A percentile compares a stretch with the other conserved stretches of the same genome.
These are phyloP conservation scores for Oryzias celebensis DNA, from an alignment of 2,113 vertebrate genomes.

Conservation along the genomic window DNA sequence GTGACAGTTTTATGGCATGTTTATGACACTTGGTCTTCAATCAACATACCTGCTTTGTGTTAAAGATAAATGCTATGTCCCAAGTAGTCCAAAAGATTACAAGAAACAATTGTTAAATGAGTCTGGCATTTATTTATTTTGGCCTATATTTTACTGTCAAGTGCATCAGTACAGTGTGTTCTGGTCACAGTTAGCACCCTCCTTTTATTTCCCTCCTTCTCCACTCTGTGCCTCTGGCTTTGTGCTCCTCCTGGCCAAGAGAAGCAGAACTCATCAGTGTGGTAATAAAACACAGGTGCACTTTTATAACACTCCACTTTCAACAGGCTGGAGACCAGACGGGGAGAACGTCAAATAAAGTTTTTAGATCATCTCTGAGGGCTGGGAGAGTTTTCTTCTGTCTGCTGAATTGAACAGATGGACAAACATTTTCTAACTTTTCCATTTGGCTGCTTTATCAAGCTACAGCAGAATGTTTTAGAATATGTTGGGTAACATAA, in stretches of 20 bases:
- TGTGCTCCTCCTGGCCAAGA: constrained; percentile 25
- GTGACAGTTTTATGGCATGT: not conserved
- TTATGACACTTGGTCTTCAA: not conserved
- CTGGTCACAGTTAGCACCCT: not conserved
- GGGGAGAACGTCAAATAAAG: constrained; percentile 10
- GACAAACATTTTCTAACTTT: constrained; percentile 12
- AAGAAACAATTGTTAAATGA: constrained; percentile 1
- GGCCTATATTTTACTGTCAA: not conserved
- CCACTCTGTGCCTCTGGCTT: constrained; percentile 13
- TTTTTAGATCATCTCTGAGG: constrained; percentile 39
- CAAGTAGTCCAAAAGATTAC: not conserved
- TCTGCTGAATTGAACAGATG: constrained; percentile 32
- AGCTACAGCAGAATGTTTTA: not conserved
- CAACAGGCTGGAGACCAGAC: constrained; percentile 39
- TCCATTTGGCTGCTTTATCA: not conserved
- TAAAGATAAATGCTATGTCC: not conserved
- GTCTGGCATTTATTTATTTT: constrained; percentile 2
- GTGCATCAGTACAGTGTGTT: not conserved
- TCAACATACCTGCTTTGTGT: not conserved
- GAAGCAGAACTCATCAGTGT: constrained; percentile 40
- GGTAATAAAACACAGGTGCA: constrained; percentile 73
- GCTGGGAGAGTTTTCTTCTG: constrained; percentile 39
- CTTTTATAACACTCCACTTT: constrained; percentile 38
- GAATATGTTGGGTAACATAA: not conserved
- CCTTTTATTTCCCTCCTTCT: constrained; percentile 1